Conservation (phyloP, 2,797 vertebrate species). For the Iguana delicatissima region DNA sequence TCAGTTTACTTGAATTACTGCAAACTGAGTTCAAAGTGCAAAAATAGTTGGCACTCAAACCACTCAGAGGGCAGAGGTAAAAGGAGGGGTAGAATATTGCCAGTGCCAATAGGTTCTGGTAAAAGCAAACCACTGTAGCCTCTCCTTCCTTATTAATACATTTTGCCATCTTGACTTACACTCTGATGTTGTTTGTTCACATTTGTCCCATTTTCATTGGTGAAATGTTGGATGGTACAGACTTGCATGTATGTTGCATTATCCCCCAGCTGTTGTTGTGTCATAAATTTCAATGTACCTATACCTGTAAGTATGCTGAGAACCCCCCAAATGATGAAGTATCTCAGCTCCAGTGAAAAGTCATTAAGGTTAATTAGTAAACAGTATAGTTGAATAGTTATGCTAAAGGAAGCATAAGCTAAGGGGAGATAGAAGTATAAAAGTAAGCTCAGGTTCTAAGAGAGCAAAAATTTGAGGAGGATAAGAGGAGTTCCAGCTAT, state of each 20-base stretch:
- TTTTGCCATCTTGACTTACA: too few relatives aligned
- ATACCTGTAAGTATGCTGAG: neutral
- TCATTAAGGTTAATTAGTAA: neutral
- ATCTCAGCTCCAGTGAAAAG: neutral
- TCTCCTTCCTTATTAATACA: too few relatives aligned
- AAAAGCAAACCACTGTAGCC: too few relatives aligned
- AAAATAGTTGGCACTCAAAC: too few relatives aligned
- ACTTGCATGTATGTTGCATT: neutral
- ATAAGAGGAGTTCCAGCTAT: neutral
- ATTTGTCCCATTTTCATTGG: too few relatives aligned
- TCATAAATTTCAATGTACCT: neutral
- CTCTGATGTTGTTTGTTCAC: too few relatives aligned
- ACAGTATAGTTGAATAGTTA: neutral
- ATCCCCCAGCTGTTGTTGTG: neutral
- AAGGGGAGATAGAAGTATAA: neutral
- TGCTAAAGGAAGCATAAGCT: neutral
- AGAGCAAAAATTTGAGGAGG: neutral
- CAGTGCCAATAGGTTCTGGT: too few relatives aligned
- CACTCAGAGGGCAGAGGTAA: too few relatives aligned
- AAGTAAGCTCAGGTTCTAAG: neutral
- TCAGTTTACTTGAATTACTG: too few relatives aligned
- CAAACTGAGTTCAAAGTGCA: too few relatives aligned
- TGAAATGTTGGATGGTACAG: too few relatives aligned
- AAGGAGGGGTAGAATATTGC: too few relatives aligned
- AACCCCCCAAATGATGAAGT: neutral